Evolutionary conservation across 1,140 invertebrate genomes (phyloP).

Genomic region (Aethina tumida): DNA sequence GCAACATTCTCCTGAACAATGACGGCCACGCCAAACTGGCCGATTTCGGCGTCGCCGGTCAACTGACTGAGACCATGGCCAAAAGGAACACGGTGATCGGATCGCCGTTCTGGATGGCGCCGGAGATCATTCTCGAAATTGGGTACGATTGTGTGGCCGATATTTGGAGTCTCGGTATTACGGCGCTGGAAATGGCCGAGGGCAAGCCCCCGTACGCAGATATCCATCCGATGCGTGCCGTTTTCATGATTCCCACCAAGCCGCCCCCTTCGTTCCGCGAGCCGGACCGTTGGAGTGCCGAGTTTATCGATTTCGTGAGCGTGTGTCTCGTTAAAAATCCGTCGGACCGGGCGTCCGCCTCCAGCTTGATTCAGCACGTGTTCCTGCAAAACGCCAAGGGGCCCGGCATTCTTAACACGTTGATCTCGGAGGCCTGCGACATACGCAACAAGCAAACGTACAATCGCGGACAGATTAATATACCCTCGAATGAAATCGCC

Average conservation of each 20-base stretch:
- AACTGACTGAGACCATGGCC: constrained; percentile 99
- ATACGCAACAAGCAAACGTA: constrained; percentile 73
- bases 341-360: constrained; percentile 86
- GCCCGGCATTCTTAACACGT: constrained; percentile 70
- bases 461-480: too few relatives aligned
- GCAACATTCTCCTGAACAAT: constrained; percentile 97
- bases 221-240: constrained; percentile 98
- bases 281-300: constrained; percentile 89
- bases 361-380: constrained; percentile 80
- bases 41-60: constrained; percentile 99
- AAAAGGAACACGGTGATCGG: constrained; percentile 98
- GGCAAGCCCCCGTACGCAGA: constrained; percentile 97
- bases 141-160: constrained; percentile 98
- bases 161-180: constrained; percentile 97
- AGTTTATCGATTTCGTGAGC: constrained; percentile 97
- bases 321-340: constrained; percentile 90
- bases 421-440: constrained; percentile 89
- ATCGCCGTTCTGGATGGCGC: constrained; percentile 99
- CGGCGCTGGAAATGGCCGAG: constrained; percentile 98
- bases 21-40: constrained; percentile 97
- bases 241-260: constrained; percentile 99
- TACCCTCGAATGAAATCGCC: constrained; percentile 31
- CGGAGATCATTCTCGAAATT: constrained; percentile 97
- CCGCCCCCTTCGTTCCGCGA: constrained; percentile 97
- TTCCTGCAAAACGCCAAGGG: constrained; percentile 78